Evolutionary conservation across 2,113 vertebrate genomes (phyloP), one percentile per base, ranked within the genome.

Genomic region (Marcusenius ussheri): DNA sequence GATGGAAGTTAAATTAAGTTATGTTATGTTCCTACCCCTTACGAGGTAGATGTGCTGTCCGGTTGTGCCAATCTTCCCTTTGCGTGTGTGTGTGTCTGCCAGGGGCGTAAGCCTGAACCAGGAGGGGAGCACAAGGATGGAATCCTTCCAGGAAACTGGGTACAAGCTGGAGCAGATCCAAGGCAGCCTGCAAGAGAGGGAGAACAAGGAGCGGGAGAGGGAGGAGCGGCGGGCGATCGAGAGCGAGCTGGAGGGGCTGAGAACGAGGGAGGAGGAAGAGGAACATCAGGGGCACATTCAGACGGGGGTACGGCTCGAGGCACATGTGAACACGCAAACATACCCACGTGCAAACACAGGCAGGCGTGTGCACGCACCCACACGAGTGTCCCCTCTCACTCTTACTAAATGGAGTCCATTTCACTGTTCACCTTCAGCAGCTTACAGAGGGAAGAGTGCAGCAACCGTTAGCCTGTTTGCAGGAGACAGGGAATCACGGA

Each of bases 141-240:
- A 90, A 2, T 87, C 89, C 0, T 92, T 94, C 90, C 91, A 90
- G 80, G 96, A 96, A 91, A 93, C 94, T 0, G 88, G 96, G 90
- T 94, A 90, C 91, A 94, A 93, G 66, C 91, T 97, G 91, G 95
- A 97, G 93, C 96, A 95, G 91, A 93, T 97, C 31, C 91, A 92
- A 7, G 91, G 94, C 50, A 89, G 94, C 86, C 94, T 91, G 24
- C 94, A 94, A 74, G 92, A 51, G 0, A 96, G 96, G 91, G 94
- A 96, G 91, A 94, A 91, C 90, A 93, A 92, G 90, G 95, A 95
- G 66, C 93, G 94, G 85, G 95, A 96, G 88, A 94, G 92, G 85
- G 90, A 93, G 13, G 90, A 74, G 2, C 93, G 95, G 84, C 90
- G 31, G 0, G 94, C 94, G 66, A 91, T 93, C 0, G 96, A 96